Conservation (phyloP, 2,797 vertebrate species). For the Hirundo rustica region DNA sequence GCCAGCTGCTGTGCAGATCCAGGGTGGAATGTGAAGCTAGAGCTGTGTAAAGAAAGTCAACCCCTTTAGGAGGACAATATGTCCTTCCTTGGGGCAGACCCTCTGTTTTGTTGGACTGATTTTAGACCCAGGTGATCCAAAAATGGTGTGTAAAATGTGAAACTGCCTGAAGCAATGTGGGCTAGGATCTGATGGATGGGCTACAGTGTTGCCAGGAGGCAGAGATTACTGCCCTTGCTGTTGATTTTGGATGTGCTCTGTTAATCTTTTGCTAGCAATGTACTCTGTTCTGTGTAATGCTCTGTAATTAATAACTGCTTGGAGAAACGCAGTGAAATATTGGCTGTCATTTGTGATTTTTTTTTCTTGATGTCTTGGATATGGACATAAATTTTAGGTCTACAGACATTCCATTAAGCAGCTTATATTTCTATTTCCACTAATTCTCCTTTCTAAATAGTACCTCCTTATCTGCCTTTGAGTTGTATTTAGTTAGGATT, state of each 20-base stretch:
- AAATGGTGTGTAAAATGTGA: neutral
- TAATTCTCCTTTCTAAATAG: neutral
- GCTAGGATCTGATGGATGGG: neutral
- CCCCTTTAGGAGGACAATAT: neutral
- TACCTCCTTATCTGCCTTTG: neutral
- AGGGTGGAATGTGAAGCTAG: neutral
- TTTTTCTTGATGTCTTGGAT: neutral
- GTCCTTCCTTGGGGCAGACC: neutral
- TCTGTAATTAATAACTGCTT: neutral
- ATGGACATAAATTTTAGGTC: neutral
- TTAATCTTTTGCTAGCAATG: neutral
- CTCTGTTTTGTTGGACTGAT: neutral
- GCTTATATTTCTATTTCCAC: neutral
- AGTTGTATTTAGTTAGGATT: neutral
- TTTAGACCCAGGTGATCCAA: neutral
- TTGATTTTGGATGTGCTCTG: neutral
- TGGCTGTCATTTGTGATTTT: neutral
- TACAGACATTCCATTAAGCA: neutral
- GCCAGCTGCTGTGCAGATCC: accelerated
- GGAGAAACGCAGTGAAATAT: neutral
- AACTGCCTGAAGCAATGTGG: neutral
- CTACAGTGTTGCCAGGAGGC: neutral
- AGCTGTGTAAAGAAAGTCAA: neutral
- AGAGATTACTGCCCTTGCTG: neutral
- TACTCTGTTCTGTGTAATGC: neutral